Percentiles rank a stretch among this genome's conserved stretches.
phyloP scores from a whole-genome alignment of 92 coral and sea anemone genomes.

The Palythoa caribaeorum region DNA sequence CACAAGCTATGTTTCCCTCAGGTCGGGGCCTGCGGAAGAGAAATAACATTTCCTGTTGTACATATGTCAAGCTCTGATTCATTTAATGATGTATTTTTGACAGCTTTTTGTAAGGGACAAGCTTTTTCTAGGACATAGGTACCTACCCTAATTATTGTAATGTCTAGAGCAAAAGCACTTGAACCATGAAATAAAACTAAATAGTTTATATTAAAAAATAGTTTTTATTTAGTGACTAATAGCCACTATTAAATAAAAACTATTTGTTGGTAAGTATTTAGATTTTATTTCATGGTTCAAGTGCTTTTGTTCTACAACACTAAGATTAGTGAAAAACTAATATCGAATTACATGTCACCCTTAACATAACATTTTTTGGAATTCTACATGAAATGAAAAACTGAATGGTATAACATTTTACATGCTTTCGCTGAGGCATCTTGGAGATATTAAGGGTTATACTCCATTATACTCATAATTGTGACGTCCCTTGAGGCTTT shows the following conservation, averaged over 20 bases:
- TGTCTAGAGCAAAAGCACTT: slow-evolving; percentile 25
- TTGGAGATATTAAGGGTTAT: slow-evolving; percentile 27
- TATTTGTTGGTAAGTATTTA: slow-evolving; percentile 15
- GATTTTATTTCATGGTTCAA: slow-evolving; percentile 20
- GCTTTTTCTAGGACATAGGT: slow-evolving; percentile 50
- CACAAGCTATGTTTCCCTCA: slow-evolving; percentile 55
- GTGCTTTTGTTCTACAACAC: slow-evolving; percentile 23
- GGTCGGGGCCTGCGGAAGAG: slow-evolving; percentile 64
- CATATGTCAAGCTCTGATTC: slow-evolving; percentile 43
- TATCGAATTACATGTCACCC: slow-evolving; percentile 23
- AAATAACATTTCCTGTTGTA: slow-evolving; percentile 50
- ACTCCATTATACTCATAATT: slow-evolving; percentile 21
- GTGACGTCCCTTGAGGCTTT: slow-evolving; percentile 20
- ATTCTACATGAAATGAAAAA: slow-evolving; percentile 25
- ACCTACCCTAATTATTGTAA: slow-evolving; percentile 27
- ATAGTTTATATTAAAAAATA: not conserved
- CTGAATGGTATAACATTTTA: slow-evolving; percentile 7
- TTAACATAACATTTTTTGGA: slow-evolving; percentile 17
- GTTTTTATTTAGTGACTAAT: slow-evolving; percentile 18
- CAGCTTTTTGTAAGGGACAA: slow-evolving; percentile 69
- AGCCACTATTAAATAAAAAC: slow-evolving; percentile 1
- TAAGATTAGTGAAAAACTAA: slow-evolving; percentile 17
- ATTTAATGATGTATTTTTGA: slow-evolving; percentile 40
- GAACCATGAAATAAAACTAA: slow-evolving; percentile 20
- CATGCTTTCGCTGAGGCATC: slow-evolving; percentile 30